Base-by-base conservation (phyloP, 1,140 invertebrate genomes). In the Oreohelix idahoensis region DNA sequence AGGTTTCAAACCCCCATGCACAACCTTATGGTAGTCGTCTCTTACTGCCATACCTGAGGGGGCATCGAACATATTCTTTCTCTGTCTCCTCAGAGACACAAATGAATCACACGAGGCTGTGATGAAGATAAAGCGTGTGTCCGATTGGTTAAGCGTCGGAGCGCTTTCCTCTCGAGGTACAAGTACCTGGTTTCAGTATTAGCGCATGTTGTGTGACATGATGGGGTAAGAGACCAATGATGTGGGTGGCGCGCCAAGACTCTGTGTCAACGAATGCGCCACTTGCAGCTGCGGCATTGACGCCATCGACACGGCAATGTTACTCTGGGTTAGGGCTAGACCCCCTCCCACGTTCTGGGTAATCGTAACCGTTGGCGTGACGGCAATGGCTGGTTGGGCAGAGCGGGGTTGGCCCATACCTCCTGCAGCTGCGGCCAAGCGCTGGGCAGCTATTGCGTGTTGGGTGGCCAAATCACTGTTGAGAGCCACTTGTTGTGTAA, bases 201-300 rank as follows among this genome's bases (percentile, higher is more conserved):
- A n/a, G n/a, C 92, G 86, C 91, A 93, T 91, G 79, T 88, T 89
- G 88, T 95, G 95, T 38, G 95, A 95, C 93, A 95, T 95, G 74
- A 96, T 95, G 23, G 95, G 95, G 90, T 95, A 96, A 20, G 95
- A 95, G 53, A 96, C 95, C 76, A 96, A 93, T 0, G 95, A 93
- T 32, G 94, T 94, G 20, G 92, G 92, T 8, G 93, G 91, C 58
- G 90, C 92, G 77, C 92, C 88, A 81, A 93, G 87, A 78, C 88
- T 92, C 75, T 91, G 89, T 32, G 87, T 89, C 78, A 87, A 82
- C 71, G 85, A 86, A 49, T 82, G 93, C 29, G 90, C 90, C 70
- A 90, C 92, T 81, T 93, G 93, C 79, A 84, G 93, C 90, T 83
- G 92, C n/a, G 89, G 87, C 38, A 90, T 80, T 79, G 89, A 87